Evolutionary conservation across 2,888 invertebrate genomes (phyloP).

Genomic region (Crocallis elinguaria): DNA sequence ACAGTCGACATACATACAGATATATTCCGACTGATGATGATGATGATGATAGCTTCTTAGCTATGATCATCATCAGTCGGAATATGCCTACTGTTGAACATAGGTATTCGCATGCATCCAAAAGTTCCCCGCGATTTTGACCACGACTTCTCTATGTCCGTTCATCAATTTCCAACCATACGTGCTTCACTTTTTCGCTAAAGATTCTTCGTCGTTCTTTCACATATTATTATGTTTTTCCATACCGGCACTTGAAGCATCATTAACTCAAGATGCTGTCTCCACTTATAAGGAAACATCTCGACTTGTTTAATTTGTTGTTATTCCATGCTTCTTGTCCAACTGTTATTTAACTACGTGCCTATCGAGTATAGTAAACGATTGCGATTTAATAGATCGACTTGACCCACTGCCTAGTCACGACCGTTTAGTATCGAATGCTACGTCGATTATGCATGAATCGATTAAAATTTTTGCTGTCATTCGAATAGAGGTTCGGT

Average conservation of each 20-base stretch:
- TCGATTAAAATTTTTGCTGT: slow-evolving; percentile 24
- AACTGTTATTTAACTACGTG: slow-evolving; percentile 43
- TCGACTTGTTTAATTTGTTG: slow-evolving; percentile 46
- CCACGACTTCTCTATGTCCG: too few relatives aligned
- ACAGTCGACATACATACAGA: too few relatives aligned
- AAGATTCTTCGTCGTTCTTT: not conserved
- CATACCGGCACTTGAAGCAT: slow-evolving; percentile 2
- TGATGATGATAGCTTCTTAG: too few relatives aligned
- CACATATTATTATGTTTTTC: not conserved
- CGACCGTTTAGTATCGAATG: slow-evolving; percentile 47
- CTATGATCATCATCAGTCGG: too few relatives aligned
- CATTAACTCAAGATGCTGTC: slow-evolving; percentile 7
- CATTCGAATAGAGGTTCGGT: slow-evolving; percentile 13
- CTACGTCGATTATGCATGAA: slow-evolving; percentile 27
- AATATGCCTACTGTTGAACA: too few relatives aligned
- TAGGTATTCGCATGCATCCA: too few relatives aligned
- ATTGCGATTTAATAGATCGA: slow-evolving; percentile 66
- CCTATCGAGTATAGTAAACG: slow-evolving; percentile 41
- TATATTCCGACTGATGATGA: too few relatives aligned
- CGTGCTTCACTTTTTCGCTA: too few relatives aligned
- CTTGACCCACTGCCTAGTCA: slow-evolving; percentile 75
- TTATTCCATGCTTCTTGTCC: slow-evolving; percentile 45
- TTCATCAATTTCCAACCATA: too few relatives aligned
- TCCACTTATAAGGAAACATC: slow-evolving; percentile 36
- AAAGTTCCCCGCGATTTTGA: too few relatives aligned